Percentiles rank a stretch among this genome's conserved stretches.
These are phyloP conservation scores for Rhinogobius similis DNA, from an alignment of 2,113 vertebrate species.

Conservation along the genomic window DNA sequence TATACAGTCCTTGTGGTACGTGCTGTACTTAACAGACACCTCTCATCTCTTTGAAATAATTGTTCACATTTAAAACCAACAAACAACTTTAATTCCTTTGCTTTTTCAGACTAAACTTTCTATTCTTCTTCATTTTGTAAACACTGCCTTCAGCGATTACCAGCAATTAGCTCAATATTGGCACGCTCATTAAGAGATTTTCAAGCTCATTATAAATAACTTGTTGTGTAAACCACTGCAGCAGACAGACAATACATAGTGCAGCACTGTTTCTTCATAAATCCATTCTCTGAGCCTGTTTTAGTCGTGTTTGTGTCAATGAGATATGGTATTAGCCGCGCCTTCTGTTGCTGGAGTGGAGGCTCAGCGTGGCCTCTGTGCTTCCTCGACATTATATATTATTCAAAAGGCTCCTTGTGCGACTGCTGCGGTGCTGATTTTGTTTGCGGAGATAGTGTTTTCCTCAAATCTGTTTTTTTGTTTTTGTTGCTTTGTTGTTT, in stretches of 20 bases:
- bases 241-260: background rate
- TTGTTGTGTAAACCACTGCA: background rate
- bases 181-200: background rate
- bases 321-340: conserved; percentile 1
- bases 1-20: no score
- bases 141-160: conserved; percentile 4
- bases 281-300: conserved; percentile 2
- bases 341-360: background rate
- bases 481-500: background rate
- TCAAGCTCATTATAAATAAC: conserved; percentile 4
- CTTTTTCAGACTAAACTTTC: background rate
- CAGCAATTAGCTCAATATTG: conserved; percentile 4
- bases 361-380: background rate
- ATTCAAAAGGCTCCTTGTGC: background rate
- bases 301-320: conserved; percentile 4
- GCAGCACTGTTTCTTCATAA: background rate
- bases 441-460: background rate
- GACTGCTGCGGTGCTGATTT: background rate
- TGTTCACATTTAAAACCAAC: background rate
- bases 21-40: no score
- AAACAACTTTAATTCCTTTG: background rate
- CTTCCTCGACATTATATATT: conserved; percentile 1
- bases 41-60: background rate
- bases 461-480: background rate
- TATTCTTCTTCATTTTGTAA: background rate